These are phyloP conservation scores for Ascidia mentula DNA, from an alignment of 23 tunicate genomes.

Conservation along the genomic window DNA sequence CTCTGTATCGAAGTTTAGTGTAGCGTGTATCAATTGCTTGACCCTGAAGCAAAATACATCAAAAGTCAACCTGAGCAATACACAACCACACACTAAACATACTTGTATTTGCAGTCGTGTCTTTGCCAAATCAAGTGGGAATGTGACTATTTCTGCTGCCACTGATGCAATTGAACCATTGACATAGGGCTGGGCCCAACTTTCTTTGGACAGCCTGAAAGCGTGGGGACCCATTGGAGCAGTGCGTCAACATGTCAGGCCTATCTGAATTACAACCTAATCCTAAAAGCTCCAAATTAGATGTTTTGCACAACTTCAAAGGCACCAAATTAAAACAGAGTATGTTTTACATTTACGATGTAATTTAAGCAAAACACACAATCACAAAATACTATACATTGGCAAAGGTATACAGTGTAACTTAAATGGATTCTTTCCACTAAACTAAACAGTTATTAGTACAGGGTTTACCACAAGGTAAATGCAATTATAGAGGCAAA, in stretches of 20 bases:
- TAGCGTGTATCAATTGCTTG: constrained; percentile 47
- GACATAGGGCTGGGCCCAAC: constrained; percentile 47
- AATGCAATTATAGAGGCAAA: too few species aligned
- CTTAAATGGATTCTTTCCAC: too few species aligned
- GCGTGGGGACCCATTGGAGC: not conserved
- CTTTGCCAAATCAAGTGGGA: constrained; percentile 76
- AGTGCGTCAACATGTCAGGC: not conserved
- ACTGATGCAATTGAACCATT: constrained; percentile 68
- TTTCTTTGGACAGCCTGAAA: not conserved
- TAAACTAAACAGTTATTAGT: too few species aligned
- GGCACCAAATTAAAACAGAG: too few species aligned
- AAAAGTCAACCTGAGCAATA: not conserved
- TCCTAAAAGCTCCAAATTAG: too few species aligned
- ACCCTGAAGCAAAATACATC: constrained; percentile 39
- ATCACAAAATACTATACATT: too few species aligned
- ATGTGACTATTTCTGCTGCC: constrained; percentile 61
- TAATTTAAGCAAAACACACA: too few species aligned
- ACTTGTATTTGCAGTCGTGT: constrained; percentile 76
- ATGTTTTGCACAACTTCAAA: too few species aligned
- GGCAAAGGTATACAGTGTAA: too few species aligned
- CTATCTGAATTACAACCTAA: too few species aligned
- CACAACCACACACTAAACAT: not conserved
- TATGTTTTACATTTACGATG: too few species aligned
- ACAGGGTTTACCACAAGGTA: too few species aligned
- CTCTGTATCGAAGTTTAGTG: constrained; percentile 43